Percentiles rank a stretch among this genome's conserved stretches.
These are phyloP conservation scores for Naso thynnoides DNA, from an alignment of 2,797 vertebrate genomes.

Conservation along the genomic window DNA sequence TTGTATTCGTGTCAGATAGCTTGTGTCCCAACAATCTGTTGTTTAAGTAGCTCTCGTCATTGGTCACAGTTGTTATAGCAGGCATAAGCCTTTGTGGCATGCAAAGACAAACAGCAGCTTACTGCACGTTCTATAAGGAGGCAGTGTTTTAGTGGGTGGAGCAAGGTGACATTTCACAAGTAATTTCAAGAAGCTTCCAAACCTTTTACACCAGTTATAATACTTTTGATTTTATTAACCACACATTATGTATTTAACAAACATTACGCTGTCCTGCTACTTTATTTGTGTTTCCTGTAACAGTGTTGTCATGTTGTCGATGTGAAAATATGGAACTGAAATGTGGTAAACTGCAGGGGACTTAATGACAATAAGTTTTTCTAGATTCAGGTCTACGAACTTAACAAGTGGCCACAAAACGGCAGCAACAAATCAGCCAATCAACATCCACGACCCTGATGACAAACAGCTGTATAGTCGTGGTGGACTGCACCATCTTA, in stretches of 20 bases:
- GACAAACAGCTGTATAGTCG: neutral
- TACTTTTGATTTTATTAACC: neutral
- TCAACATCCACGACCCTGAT: neutral
- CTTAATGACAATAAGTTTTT: neutral
- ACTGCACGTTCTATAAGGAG: neutral
- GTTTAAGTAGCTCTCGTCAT: neutral
- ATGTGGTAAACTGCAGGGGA: neutral
- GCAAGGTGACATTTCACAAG: conserved; percentile 1
- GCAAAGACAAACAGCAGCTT: conserved; percentile 17
- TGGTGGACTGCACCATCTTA: conserved; percentile 68
- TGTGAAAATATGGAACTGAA: neutral
- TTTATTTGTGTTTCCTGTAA: neutral
- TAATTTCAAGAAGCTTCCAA: neutral
- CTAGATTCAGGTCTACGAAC: neutral
- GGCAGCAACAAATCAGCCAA: conserved; percentile 17
- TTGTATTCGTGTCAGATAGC: neutral
- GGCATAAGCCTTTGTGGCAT: conserved; percentile 3
- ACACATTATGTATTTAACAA: neutral
- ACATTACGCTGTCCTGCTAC: neutral
- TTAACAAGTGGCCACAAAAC: neutral
- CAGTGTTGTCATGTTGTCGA: neutral
- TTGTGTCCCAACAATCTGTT: neutral
- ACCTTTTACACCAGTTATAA: neutral
- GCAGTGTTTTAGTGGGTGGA: neutral
- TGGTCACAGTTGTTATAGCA: neutral